A percentile compares a stretch with the other conserved stretches of the same genome.
These are phyloP conservation scores for Silurus aristotelis DNA, from an alignment of 2,797 vertebrate species.

Conservation along the genomic window DNA sequence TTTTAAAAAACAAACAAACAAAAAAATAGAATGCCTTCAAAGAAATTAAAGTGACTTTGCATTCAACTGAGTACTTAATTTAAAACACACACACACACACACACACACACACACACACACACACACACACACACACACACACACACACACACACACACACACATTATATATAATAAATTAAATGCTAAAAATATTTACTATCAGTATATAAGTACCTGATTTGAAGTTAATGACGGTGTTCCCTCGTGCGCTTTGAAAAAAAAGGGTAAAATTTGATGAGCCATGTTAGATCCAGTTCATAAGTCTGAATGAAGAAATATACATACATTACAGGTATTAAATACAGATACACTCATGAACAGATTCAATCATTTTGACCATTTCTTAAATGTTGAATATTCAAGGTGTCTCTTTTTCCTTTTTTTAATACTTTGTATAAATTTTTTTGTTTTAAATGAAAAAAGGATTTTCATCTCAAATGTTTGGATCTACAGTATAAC, in stretches of 20 bases:
- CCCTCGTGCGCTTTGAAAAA: too few relatives aligned
- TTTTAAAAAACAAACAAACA: neutral
- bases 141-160: too few relatives aligned
- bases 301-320: too few relatives aligned
- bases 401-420: too few relatives aligned
- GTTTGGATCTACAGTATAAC: neutral
- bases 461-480: neutral
- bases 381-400: neutral
- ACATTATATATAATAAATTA: too few relatives aligned
- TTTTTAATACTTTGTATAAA: neutral
- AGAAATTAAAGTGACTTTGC: too few relatives aligned
- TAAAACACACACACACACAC: too few relatives aligned
- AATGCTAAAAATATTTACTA: neutral
- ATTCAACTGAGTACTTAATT: too few relatives aligned
- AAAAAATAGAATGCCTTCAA: neutral
- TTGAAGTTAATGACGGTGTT: neutral
- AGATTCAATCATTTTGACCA: neutral
- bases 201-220: neutral
- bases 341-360: too few relatives aligned
- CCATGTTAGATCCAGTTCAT: neutral
- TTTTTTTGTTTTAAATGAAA: neutral
- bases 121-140: too few relatives aligned
- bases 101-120: too few relatives aligned
- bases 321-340: too few relatives aligned
- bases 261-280: neutral